A percentile compares a stretch with the other conserved stretches of the same genome.
Conservation (phyloP, 2,888 invertebrate species). For the Ennomos fuscantarius region DNA sequence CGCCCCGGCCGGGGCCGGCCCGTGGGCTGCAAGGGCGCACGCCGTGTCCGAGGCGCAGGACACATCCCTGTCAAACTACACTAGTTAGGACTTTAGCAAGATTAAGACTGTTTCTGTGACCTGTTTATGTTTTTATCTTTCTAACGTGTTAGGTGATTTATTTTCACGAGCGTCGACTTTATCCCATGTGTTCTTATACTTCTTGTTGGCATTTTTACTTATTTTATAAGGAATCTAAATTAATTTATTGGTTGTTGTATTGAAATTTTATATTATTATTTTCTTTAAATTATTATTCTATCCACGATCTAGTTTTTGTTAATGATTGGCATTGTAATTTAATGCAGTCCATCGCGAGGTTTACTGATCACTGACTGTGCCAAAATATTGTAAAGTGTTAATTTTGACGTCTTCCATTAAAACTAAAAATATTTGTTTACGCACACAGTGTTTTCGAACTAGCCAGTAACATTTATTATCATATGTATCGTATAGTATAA, state of each 20-base stretch:
- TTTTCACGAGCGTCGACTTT: conserved; percentile 62
- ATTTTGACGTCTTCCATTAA: conserved; percentile 67
- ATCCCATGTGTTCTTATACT: conserved; percentile 83
- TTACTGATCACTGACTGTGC: conserved; percentile 59
- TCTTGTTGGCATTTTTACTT: conserved; percentile 85
- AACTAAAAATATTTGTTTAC: conserved; percentile 34
- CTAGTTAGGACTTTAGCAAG: conserved; percentile 84
- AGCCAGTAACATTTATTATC: conserved; percentile 13
- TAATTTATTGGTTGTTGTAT: conserved; percentile 85
- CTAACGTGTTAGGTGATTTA: conserved; percentile 71
- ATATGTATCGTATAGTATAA: conserved; percentile 38
- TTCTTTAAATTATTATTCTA: conserved; percentile 81
- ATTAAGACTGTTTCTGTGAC: conserved; percentile 86
- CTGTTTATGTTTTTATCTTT: conserved; percentile 84
- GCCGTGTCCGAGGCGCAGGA: conserved; percentile 83
- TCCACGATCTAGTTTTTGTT: conserved; percentile 69
- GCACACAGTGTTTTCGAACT: conserved; percentile 28
- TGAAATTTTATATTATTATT: conserved; percentile 78
- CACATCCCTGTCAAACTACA: conserved; percentile 83
- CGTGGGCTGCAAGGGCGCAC: conserved; percentile 69
- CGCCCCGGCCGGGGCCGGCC: conserved; percentile 29
- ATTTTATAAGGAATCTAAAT: conserved; percentile 84
- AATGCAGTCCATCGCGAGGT: conserved; percentile 74
- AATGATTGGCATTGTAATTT: conserved; percentile 73
- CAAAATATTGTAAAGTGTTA: conserved; percentile 58